Base-by-base conservation (phyloP, 2,797 vertebrate species). In the Enteromius paludinosus region DNA sequence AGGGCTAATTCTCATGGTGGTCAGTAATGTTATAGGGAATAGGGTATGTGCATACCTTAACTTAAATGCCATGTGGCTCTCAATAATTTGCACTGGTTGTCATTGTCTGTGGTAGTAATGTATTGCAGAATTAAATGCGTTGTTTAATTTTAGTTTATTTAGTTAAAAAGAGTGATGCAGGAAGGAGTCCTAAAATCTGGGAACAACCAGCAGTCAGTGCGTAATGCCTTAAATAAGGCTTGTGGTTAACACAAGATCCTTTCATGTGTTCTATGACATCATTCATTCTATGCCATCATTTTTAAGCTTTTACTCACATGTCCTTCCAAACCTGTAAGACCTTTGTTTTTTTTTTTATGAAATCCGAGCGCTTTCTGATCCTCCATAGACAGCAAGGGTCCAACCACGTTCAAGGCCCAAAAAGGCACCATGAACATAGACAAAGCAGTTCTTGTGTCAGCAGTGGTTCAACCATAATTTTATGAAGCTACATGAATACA, bases 11-110 rank as follows among this genome's bases (percentile, higher is more conserved):
- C 18, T 45, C 6, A 65, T 45, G 38, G 61, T 49, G 25, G 41
- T 47, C 41, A 20, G 75, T 49, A 66, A 41, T n/a, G 64, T 20
- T 38, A n/a, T 66, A 66, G 25, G 61, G 28, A 64, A 62, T 30
- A 30, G 25, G 23, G 12, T 38, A 20, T 65, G 33, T 35, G 20
- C 30, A 74, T 23, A 56, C 11, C 20, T 56, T 30, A 54, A 23
- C 20, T 30, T 73, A 54, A n/a, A 54, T 35, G 62, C 59, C 25
- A 25, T 30, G 25, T 7, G 25, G 15, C 59, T 54, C 8, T 56
- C n/a, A 56, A 9, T 56, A 23, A 20, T 8, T 52, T 54, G 7
- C n/a, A 25, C n/a, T 25, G 54, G 10, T 25, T 59, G 10, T 59
- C 54, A 59, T 59, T 23, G 10, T 23, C n/a, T 59, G n/a, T 12